Percentiles rank a stretch among this genome's conserved stretches.
phyloP scores from a whole-genome alignment of 2,113 vertebrate species.

The Cariama cristata region DNA sequence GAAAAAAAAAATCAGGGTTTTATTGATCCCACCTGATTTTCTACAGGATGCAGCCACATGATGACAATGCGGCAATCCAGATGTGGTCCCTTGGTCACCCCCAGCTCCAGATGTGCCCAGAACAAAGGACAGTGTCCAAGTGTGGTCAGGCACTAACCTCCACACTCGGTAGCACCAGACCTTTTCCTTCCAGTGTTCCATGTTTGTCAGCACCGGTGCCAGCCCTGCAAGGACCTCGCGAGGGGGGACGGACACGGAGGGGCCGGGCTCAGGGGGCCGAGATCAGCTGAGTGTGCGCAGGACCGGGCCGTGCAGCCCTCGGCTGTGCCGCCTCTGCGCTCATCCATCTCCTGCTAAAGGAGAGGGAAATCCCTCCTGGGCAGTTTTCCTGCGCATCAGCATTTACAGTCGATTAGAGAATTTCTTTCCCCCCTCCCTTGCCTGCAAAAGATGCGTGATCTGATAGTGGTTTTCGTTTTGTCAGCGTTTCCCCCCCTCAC shows the following conservation, averaged over 20 bases:
- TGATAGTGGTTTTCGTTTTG: background rate
- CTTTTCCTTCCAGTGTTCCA: background rate
- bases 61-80: background rate
- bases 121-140: background rate
- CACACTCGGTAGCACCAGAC: rapidly evolving
- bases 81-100: background rate
- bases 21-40: background rate
- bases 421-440: background rate
- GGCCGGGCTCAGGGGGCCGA: rapidly evolving
- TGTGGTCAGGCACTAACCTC: background rate
- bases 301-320: background rate
- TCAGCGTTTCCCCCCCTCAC: background rate
- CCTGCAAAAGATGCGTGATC: background rate
- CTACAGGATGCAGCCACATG: background rate
- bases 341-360: background rate
- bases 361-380: background rate
- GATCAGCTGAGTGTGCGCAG: rapidly evolving
- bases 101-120: background rate
- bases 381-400: background rate
- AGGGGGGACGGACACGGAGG: rapidly evolving
- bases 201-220: rapidly evolving
- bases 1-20: background rate
- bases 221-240: rapidly evolving
- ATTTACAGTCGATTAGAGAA: background rate
- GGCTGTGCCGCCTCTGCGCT: background rate